Base-by-base conservation (phyloP, 2,113 vertebrate species). In the Entosphenus tridentatus region DNA sequence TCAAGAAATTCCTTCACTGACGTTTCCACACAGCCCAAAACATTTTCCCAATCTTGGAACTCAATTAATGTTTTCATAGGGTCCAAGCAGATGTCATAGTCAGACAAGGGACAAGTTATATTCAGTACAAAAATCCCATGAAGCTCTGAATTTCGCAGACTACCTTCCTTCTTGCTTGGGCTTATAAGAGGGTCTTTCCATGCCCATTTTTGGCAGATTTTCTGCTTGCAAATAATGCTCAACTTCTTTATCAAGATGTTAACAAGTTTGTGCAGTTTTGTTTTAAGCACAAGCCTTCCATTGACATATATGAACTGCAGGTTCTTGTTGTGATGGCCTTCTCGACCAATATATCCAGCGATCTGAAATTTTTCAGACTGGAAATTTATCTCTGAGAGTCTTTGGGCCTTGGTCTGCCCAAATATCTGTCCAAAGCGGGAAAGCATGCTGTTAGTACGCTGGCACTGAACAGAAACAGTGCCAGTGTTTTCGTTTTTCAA, bases 251-350 rank as follows among this genome's bases (percentile, higher is more conserved):
- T 75, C 72, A 96, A 80, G 73, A 81, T 79, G 74, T 87, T 87
- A 56, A 98, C 78, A 68, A 90, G 80, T 76, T 88, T 88, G 80
- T 98, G 91, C 67, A 97, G 73, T 55, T 80, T 84, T n/a, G 95
- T 98, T 78, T 81, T 95, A 74, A 97, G 76, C 76, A 98, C 75
- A 56, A 95, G 80, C 70, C 92, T 82, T 39, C 77, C 78, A 56
- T 95, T 98, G 9, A 96, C 84, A 71, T 86, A 97, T 57, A 98
- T 75, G 76, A 85, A 93, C 74, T 96, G 95, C 71, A 91, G 80
- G 75, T 79, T 86, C 76, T 80, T 90, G 77, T 85, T 98, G 75
- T 96, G 92, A 76, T 98, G 88, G 18, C 87, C 87, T 74, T 92
- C 88, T 58, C 75, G 80, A 71, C 89, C 84, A 56, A 97, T 81